Conservation (phyloP, 1,140 invertebrate genomes). For the Hylaeus anthracinus region DNA sequence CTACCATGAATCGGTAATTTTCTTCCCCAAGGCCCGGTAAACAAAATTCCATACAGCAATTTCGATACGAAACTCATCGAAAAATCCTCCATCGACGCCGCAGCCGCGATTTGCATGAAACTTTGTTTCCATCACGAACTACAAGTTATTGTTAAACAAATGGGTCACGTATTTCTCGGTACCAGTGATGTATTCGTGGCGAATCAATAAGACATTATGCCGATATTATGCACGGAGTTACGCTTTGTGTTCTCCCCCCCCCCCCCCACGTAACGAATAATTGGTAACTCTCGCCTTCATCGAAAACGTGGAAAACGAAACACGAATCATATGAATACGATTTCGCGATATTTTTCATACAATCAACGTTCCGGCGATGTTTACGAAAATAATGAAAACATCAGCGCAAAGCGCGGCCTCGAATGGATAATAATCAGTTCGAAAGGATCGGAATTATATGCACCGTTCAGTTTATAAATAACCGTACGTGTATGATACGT, state of each 20-base stretch:
- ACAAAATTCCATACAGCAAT: too few species aligned
- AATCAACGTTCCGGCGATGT: neutral
- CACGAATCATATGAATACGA: neutral
- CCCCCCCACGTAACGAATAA: neutral
- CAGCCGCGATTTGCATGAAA: too few species aligned
- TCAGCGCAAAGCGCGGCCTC: too few species aligned
- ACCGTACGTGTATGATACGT: neutral
- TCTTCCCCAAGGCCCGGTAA: too few species aligned
- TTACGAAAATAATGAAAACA: neutral
- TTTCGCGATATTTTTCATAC: constrained; percentile 11
- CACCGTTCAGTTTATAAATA: constrained; percentile 1
- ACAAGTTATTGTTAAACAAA: neutral
- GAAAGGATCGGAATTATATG: constrained; percentile 4
- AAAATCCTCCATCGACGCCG: too few species aligned
- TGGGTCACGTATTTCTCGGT: neutral
- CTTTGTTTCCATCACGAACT: too few species aligned
- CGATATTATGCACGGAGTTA: constrained; percentile 23
- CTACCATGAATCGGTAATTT: too few species aligned
- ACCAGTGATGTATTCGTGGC: neutral
- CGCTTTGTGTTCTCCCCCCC: neutral
- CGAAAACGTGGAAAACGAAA: neutral
- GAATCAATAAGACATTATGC: constrained; percentile 9
- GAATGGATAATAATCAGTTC: constrained; percentile 23
- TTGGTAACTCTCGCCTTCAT: neutral
- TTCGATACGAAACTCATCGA: too few species aligned